Evolutionary conservation across 2,888 invertebrate genomes (phyloP), one percentile per base, ranked within the genome.

Genomic region (Phyllotreta cruciferae): DNA sequence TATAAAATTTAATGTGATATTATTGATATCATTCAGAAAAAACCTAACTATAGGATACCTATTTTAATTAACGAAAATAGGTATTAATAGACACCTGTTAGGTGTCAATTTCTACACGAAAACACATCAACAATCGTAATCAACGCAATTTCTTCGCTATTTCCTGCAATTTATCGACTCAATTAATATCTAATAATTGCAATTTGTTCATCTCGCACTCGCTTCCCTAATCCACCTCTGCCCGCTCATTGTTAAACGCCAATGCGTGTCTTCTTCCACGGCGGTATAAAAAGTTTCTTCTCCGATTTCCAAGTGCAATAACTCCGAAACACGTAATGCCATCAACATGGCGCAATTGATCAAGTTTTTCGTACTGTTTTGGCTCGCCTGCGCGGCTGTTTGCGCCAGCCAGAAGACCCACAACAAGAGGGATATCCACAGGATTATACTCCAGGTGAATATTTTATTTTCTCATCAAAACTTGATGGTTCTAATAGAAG

Each of bases 241-340:
- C 7, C 7, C 6, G 13, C 13, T 49, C n/a, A 36, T 11, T 37
- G 13, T 34, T 37, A 24, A 24, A 24, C 24, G 24, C 24, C 4
- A 24, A 24, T 14, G 52, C 52, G 38, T 52, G 52, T 52, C 52
- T 52, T 52, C 52, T 11, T 4, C 1, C 11, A 13, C 10, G 13
- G 13, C 3, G 37, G 52, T 52, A 52, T 52, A 52, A 37, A 52
- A 52, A 52, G 52, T 52, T 52, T 52, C 52, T 52, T 52, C 52
- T 37, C 36, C 36, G 8, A 34, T 52, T 37, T 38, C 13, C 36
- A 52, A 13, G 52, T 11, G 13, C 9, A 36, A 37, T 37, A 52
- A 52, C 37, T 37, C 3, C 2, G 5, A 8, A 37, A 38, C 37
- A 52, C 52, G 52, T 52, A 52, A 52, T 52, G 37, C 37, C 5